Base-by-base conservation (phyloP, 1,140 invertebrate genomes). In the Gryon sp. region DNA sequence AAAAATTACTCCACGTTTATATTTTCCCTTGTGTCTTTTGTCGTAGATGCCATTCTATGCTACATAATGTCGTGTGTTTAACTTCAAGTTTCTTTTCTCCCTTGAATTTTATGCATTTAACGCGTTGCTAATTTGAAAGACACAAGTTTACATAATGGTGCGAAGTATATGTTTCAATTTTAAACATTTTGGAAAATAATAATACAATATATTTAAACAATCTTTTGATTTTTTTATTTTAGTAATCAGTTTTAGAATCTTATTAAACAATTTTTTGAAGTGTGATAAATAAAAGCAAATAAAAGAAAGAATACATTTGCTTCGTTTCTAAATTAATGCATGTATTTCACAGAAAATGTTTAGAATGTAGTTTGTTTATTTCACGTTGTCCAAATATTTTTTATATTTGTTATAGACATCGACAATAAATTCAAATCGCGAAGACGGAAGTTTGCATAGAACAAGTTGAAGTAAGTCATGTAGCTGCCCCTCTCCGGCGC, bases 61-160 rank as follows among this genome's bases (percentile, higher is more conserved):
- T 48, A 22, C 38, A 15, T n/a, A n/a, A n/a, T 48, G 43, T 15
- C 28, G 26, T 20, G 11, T 52, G 65, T 55, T 73, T 55, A 41
- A 28, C 69, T 68, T 62, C 12, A 7, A 57, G 55, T 30, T n/a
- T 59, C 32, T 70, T 75, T 63, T 60, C 68, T 76, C 73, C 57
- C 62, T 66, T 30, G 24, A 14, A 48, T 77, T 66, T 70, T 72
- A 36, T 77, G 75, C 36, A 59, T 57, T 78, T 78, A 78, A 78
- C 76, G 46, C 53, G 30, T 45, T 53, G 76, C 76, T 78, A 78
- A 78, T 78, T 78, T 63, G 11, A 26, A 52, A 59, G 38, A 66
- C 53, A 53, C 22, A 46, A 50, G 62, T 75, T 75, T 66, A 53
- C 72, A 65, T 74, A 65, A 74, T 65, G 69, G 22, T 18, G 40